Percentiles rank a stretch among this genome's conserved stretches.
These are phyloP conservation scores for Brenthis hecate DNA, from an alignment of 2,888 invertebrate species.

Conservation along the genomic window DNA sequence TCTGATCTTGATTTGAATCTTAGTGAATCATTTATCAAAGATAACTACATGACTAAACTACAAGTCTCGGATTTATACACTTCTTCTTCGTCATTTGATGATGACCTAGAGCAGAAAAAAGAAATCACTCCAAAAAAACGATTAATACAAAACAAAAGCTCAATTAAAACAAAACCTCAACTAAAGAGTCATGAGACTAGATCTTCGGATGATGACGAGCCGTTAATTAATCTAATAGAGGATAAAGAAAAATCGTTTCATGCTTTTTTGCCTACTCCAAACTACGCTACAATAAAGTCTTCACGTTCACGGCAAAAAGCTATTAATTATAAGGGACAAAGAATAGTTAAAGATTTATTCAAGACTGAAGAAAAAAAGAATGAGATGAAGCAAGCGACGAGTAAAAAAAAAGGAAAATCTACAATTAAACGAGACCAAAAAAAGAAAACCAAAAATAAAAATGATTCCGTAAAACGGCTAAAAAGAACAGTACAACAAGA, in stretches of 20 bases:
- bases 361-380: conserved; percentile 41
- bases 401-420: conserved; percentile 33
- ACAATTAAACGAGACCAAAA: conserved; percentile 15
- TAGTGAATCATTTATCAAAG: conserved; percentile 41
- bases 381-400: conserved; percentile 35
- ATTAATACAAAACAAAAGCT: too few species aligned
- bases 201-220: too few species aligned
- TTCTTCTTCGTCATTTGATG: too few species aligned
- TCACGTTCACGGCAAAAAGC: conserved; percentile 39
- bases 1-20: conserved; percentile 43
- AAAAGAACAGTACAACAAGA: too few species aligned
- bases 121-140: too few species aligned
- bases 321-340: conserved; percentile 42
- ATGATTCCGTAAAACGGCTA: conserved; percentile 32
- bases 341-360: conserved; percentile 42
- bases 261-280: conserved; percentile 9
- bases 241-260: too few species aligned
- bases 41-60: too few species aligned
- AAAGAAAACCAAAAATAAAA: conserved; percentile 27
- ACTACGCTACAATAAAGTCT: conserved; percentile 33
- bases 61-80: too few species aligned
- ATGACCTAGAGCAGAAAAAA: too few species aligned
- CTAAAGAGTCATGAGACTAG: too few species aligned
- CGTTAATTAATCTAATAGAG: too few species aligned
- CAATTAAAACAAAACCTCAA: too few species aligned